A percentile compares a stretch with the other conserved stretches of the same genome.
Conservation (phyloP, 2,113 vertebrate genomes). For the Syrrhaptes paradoxus region DNA sequence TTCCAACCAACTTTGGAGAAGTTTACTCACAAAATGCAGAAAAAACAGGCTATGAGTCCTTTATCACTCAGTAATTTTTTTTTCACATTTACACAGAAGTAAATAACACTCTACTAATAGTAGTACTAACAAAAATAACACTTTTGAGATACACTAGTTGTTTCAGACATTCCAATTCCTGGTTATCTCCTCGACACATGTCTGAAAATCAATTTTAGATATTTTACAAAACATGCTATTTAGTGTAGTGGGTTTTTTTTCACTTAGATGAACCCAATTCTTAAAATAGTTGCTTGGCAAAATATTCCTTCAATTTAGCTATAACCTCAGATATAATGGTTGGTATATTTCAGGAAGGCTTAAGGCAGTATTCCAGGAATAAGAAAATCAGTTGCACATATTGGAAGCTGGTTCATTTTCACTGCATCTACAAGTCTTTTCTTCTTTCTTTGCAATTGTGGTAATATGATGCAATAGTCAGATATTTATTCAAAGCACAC, state of each 20-base stretch:
- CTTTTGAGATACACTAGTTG: background rate
- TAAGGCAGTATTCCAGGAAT: background rate
- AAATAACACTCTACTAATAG: background rate
- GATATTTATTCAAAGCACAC: background rate
- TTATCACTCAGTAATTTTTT: background rate
- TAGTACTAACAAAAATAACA: too few relatives aligned
- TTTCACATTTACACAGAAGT: background rate
- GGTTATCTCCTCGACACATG: background rate
- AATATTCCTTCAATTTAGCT: background rate
- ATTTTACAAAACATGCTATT: background rate
- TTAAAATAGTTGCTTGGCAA: background rate
- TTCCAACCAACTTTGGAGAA: background rate
- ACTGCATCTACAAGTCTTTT: background rate
- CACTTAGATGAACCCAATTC: background rate
- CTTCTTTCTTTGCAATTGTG: background rate
- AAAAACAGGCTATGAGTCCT: background rate
- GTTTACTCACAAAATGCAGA: background rate
- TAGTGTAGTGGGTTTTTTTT: background rate
- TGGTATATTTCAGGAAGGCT: background rate
- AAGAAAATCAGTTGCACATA: background rate
- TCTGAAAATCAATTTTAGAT: background rate
- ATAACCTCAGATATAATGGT: background rate
- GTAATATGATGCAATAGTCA: background rate
- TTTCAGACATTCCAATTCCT: background rate
- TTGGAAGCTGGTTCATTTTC: slow-evolving; percentile 4